phyloP scores from a whole-genome alignment of 2,888 invertebrate species.

The Scelioninae gen. 1 region DNA sequence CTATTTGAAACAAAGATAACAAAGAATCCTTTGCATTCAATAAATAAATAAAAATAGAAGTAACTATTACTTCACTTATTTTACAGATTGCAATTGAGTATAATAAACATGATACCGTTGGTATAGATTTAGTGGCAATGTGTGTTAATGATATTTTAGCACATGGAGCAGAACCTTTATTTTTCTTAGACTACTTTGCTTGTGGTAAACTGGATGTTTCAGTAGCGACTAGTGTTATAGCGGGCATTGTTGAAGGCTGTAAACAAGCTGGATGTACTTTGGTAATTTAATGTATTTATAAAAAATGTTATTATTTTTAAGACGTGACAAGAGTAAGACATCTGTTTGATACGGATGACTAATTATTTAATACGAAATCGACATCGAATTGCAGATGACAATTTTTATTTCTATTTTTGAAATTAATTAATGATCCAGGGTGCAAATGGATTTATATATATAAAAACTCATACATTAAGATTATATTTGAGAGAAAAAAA shows the following conservation, averaged over 20 bases:
- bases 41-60: too few relatives aligned
- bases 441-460: too few relatives aligned
- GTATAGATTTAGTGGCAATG: conserved; percentile 98
- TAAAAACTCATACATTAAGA: too few relatives aligned
- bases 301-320: background rate
- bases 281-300: conserved; percentile 86
- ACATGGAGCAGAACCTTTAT: conserved; percentile 97
- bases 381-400: too few relatives aligned
- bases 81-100: conserved; percentile 92
- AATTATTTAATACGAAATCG: too few relatives aligned
- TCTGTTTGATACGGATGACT: too few relatives aligned
- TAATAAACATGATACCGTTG: conserved; percentile 92
- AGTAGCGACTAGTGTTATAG: conserved; percentile 91
- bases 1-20: too few relatives aligned
- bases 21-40: too few relatives aligned
- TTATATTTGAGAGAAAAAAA: too few relatives aligned
- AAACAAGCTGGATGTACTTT: conserved; percentile 92
- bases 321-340: background rate
- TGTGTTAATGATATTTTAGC: conserved; percentile 98
- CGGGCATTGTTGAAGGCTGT: conserved; percentile 96
- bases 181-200: conserved; percentile 98
- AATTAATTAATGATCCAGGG: too few relatives aligned
- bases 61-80: background rate
- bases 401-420: too few relatives aligned
- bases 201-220: conserved; percentile 93